Base-by-base conservation (phyloP, 2,888 invertebrate genomes). In the Morpho helenor region DNA sequence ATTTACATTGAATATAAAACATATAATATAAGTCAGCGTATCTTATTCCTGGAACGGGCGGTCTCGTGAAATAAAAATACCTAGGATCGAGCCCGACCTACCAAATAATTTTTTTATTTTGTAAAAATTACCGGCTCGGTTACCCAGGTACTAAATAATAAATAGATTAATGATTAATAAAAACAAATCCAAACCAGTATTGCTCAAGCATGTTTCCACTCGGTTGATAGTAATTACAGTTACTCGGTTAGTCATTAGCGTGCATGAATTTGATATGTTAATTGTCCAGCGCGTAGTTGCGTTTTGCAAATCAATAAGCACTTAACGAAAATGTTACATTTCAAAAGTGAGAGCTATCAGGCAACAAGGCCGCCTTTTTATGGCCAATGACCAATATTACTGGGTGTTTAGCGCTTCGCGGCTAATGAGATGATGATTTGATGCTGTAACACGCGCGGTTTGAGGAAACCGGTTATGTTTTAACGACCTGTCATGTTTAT, bases 351-450 rank as follows among this genome's bases (percentile, higher is more conserved):
- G 81, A 82, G 79, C 72, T 72, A 8, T 43, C 43, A 43, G 43
- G 43, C n/a, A 72, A 70, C 66, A 73, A 76, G 77, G 79, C 71
- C 75, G 65, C 57, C 60, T 64, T 43, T 57, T 40, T 58, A 60
- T 60, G 57, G 56, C 47, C 60, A 60, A 57, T 51, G 60, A 47
- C 60, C 57, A 62, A 56, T 62, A 64, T 61, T 60, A 22, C 52
- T 56, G 56, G 44, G 51, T 52, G 55, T 64, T 73, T 69, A 68
- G 57, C 62, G 60, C 68, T 72, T 73, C 77, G 77, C 72, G 80
- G 79, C 78, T 80, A 81, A 78, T 82, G 75, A 79, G 75, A 81
- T 80, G 77, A 68, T 78, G 75, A 57, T 60, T 80, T 73, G 77
- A 52, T 60, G 63, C 51, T 58, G 55, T 60, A 60, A 57, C 47